These are phyloP conservation scores for Antheraea mylitta DNA, from an alignment of 1,140 invertebrate genomes.

Conservation along the genomic window DNA sequence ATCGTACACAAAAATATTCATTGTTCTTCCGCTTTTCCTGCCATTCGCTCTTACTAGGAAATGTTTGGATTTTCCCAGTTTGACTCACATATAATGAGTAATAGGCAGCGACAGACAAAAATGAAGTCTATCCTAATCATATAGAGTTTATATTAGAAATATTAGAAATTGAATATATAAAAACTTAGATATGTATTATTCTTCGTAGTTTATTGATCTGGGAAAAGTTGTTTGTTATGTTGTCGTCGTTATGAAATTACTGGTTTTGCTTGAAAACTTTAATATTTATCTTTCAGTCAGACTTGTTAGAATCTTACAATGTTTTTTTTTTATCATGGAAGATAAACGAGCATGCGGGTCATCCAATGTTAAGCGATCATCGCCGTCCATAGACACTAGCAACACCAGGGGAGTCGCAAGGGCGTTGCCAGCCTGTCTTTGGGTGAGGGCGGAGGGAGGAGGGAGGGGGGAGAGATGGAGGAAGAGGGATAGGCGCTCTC, in stretches of 20 bases:
- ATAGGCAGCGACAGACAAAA: neutral
- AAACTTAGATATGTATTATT: neutral
- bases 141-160: neutral
- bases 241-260: neutral
- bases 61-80: neutral
- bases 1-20: conserved; percentile 1
- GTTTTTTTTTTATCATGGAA: too few relatives aligned
- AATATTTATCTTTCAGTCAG: neutral
- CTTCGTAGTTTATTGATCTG: neutral
- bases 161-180: neutral
- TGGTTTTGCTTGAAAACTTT: neutral
- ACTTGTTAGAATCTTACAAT: too few relatives aligned
- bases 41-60: neutral
- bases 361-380: too few relatives aligned
- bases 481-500: too few relatives aligned
- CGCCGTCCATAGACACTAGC: too few relatives aligned
- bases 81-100: conserved; percentile 2
- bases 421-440: too few relatives aligned
- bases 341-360: too few relatives aligned
- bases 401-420: too few relatives aligned
- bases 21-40: conserved; percentile 3
- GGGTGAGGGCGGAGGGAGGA: too few relatives aligned
- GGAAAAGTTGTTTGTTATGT: neutral
- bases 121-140: neutral
- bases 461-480: too few relatives aligned